Base-by-base conservation (phyloP, 2,113 vertebrate genomes). In the Hucho hucho region DNA sequence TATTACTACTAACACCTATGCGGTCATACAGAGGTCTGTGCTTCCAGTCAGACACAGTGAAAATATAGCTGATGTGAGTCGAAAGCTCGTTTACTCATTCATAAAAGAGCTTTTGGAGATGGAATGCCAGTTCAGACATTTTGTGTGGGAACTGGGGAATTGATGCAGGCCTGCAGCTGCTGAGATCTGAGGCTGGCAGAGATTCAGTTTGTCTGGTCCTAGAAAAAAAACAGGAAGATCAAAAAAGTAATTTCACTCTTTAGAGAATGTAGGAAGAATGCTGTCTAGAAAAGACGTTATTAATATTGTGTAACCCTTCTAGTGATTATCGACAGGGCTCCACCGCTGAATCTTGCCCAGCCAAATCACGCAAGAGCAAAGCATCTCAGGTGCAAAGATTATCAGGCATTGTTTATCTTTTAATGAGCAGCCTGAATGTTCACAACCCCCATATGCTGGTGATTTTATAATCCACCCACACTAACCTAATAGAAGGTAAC, bases 141-240 rank as follows among this genome's bases (percentile, higher is more conserved):
- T 81, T 81, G 69, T 75, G 74, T 79, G 78, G 76, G 78, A 82
- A 69, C 75, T 56, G 65, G 72, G 77, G 81, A 77, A 79, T 82
- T 79, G 75, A 71, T 76, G 67, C 78, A 76, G 80, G 72, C 73
- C 78, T 72, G 76, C 82, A 83, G 84, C 84, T 83, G 80, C 75
- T 28, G 79, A 69, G 72, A 81, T 86, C 84, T 69, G 78, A 83
- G 80, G 28, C 22, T 87, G 81, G 78, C 84, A 75, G 61, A n/a
- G 79, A 64, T 72, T 83, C 79, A 56, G 84, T 81, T 88, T 77
- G 81, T 86, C 77, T 86, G 75, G 81, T 76, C 76, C 29, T 56
- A 74, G 72, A 79, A 78, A 18, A 43, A 87, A 87, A 87, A 86
- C 83, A 86, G 81, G 80, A 87, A 84, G 80, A 75, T 73, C 61